Evolutionary conservation across 2,888 invertebrate species (phyloP), one percentile per base, ranked within the genome.

Genomic region (Lasioglossum marginatum): DNA sequence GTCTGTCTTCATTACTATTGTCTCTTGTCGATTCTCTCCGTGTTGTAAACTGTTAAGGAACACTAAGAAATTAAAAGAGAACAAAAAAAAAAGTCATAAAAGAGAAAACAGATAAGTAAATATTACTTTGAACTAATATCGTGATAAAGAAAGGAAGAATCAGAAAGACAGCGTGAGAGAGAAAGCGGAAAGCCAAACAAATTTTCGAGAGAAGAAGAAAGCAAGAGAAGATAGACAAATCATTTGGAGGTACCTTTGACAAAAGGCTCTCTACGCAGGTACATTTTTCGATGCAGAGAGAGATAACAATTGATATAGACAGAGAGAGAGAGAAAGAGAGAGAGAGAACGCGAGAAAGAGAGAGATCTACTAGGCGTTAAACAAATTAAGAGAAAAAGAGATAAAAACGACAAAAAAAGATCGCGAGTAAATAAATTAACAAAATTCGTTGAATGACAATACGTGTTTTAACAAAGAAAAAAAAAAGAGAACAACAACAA

Each of bases 381-480:
- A 37, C 34, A 19, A 34, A 66, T 66, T 66, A 34, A 66, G 60
- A 34, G 27, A 43, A 71, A 71, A 43, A 71, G 16, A 71, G 16
- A 71, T 6, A 1, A 43, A 45, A 31, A 72, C 27, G 27, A 72
- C 2, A 48, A 31, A 19, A 73, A 19, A 48, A 45, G 48, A 19
- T n/a, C 12, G 12, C 31, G 31, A 27, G 45, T 89, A 89, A 88
- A 87, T 86, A 86, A 89, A 77, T 81, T 63, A 63, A 63, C 31
- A 87, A 91, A 92, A 92, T 93, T 94, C 91, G 91, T 94, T 94
- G 91, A 93, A 93, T 92, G 94, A 94, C 93, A 94, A 94, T 94
- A 94, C 93, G 92, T 93, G 93, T 93, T 90, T 92, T 74, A 88
- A 68, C 31, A 68, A 23, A 34, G 23, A 72, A 71, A 72, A 88